Evolutionary conservation across 2,113 vertebrate species (phyloP).

Genomic region (Panthera leo): DNA sequence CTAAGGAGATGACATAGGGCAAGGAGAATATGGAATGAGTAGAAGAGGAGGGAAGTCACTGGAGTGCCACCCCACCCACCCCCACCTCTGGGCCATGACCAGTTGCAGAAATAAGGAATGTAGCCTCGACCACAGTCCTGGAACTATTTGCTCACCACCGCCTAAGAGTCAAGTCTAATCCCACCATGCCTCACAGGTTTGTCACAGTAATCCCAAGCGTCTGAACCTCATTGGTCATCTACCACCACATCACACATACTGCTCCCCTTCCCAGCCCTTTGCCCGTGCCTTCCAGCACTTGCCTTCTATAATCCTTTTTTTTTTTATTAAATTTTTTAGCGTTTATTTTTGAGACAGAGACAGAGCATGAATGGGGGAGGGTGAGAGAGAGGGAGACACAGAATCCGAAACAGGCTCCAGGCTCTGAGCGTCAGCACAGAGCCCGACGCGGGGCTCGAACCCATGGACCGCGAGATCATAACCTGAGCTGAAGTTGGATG

Average conservation of each 20-base stretch:
- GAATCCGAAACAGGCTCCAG: no score
- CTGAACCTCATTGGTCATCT: background rate
- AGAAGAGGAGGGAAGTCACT: background rate
- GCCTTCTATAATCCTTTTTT: background rate
- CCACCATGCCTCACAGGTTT: background rate
- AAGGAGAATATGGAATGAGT: background rate
- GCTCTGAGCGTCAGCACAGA: no score
- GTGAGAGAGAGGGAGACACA: no score
- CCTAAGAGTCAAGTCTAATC: background rate
- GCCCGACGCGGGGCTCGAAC: no score
- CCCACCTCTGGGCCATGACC: background rate
- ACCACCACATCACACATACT: background rate
- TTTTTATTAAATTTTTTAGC: no score
- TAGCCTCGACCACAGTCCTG: background rate
- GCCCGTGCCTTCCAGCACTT: background rate
- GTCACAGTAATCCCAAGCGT: background rate
- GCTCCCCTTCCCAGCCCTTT: background rate
- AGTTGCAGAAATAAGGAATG: background rate
- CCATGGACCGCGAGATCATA: no score
- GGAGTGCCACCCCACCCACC: background rate
- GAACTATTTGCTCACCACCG: background rate
- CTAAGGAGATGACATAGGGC: background rate
- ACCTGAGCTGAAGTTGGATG: no score
- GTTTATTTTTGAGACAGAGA: no score
- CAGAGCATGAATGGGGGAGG: no score